Evolutionary conservation across 2,888 invertebrate species (phyloP), one percentile per base, ranked within the genome.

Genomic region (Caenorhabditis macrosperma): DNA sequence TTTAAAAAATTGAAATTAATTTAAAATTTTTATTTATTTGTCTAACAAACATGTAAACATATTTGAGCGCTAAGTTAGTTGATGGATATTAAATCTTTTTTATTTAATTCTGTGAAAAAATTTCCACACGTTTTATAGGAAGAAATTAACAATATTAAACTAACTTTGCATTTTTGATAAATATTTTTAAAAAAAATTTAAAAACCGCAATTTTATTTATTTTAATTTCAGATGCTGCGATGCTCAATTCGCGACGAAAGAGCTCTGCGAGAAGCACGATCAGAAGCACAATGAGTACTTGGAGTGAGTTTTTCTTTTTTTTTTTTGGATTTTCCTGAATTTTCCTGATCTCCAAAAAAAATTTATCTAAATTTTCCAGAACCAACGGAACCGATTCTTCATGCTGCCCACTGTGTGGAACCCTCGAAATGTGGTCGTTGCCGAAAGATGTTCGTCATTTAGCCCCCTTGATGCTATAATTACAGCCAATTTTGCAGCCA

Each of bases 341-440:
- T 48, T 48, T 24, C 3, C 24, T 9, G 10, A 22, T 9, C 10
- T 24, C 24, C 10, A 12, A 48, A 3, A 3, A 9, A 17, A 48
- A 48, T 48, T 22, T 48, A n/a, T n/a, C n/a, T 7, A n/a, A 15
- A 7, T 20, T 20, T 48, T 38, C 15, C 15, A 57, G 57, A 12
- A 7, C 28, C 9, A 52, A 66, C 9, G 66, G 52, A 54, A 54
- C 44, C 17, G 64, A 59, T 1, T 52, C 50, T 5, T n/a, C 17
- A 17, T 82, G 82, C 35, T 82, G 82, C 30, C 17, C 71, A 5
- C 30, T 81, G 15, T 82, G 82, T 48, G 82, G 82, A 71, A 41
- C 77, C 3, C 28, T 69, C 6, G 69, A 78, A 20, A 63, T 78
- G 54, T 82, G 82, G 82, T 59, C 66, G 12, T n/a, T 74, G 48